These are phyloP conservation scores for Apodemus sylvaticus DNA, from an alignment of 2,113 vertebrate species.

Conservation along the genomic window DNA sequence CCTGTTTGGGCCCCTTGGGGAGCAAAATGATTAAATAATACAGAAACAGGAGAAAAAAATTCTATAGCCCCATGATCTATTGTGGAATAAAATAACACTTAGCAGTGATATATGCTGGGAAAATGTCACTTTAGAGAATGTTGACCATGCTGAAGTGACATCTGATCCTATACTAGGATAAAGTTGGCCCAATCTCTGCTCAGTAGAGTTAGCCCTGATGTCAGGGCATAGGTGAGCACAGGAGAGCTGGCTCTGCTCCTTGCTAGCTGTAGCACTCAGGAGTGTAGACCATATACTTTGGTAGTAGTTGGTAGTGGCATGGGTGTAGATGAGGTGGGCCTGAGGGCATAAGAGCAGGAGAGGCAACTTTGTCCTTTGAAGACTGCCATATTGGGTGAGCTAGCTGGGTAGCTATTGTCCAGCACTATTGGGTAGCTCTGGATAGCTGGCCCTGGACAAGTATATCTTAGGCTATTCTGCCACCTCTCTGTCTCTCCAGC, in stretches of 20 bases:
- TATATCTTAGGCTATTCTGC: background rate
- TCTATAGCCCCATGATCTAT: background rate
- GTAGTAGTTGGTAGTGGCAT: too few relatives aligned
- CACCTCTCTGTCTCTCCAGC: background rate
- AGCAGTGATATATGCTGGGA: background rate
- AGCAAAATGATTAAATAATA: background rate
- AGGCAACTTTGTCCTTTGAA: too few relatives aligned
- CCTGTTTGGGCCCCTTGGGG: rapidly evolving
- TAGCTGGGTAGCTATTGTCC: too few relatives aligned
- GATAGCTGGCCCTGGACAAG: background rate
- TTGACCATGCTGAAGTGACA: background rate
- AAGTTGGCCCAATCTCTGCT: background rate
- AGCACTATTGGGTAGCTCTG: too few relatives aligned
- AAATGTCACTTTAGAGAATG: background rate
- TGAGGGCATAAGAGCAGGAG: too few relatives aligned
- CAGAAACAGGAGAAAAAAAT: background rate
- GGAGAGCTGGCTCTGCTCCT: too few relatives aligned
- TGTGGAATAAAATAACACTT: background rate
- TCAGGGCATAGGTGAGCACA: too few relatives aligned
- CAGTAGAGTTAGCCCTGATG: too few relatives aligned
- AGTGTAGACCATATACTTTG: too few relatives aligned
- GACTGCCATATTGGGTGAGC: too few relatives aligned
- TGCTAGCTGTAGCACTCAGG: too few relatives aligned
- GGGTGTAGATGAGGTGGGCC: too few relatives aligned
- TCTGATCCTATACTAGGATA: background rate